Evolutionary conservation across 2,888 invertebrate genomes (phyloP), one percentile per base, ranked within the genome.

Genomic region (Linnaemya vulpina): DNA sequence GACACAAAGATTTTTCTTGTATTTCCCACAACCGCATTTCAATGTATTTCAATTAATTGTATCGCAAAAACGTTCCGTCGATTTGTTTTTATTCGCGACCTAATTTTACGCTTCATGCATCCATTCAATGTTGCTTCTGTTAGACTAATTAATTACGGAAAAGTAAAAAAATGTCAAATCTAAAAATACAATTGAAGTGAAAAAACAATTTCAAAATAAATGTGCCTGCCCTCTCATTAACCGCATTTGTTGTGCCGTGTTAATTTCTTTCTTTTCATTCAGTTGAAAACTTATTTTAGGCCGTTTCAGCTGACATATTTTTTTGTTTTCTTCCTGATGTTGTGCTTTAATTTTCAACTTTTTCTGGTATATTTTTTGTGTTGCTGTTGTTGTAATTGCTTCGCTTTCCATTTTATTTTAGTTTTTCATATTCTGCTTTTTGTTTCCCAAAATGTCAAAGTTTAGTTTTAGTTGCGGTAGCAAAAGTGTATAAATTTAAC

Each of bases 391-490:
- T 65, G 53, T 13, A 67, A 22, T 20, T 60, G 60, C 3, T 46
- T 38, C 15, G 38, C 49, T 65, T 38, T 43, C 0, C 3, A 3
- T 62, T 30, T n/a, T n/a, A n/a, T n/a, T n/a, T n/a, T n/a, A n/a
- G n/a, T n/a, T n/a, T n/a, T n/a, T n/a, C n/a, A n/a, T n/a, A n/a
- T 68, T 70, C 38, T 51, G 10, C 0, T 55, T 74, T 67, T 25
- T 38, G 62, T 46, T 49, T 49, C 38, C n/a, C n/a, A 76, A 70
- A 82, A 82, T 82, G 82, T 71, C 82, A 82, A 71, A 82, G 82
- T 82, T 82, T 55, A 82, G 65, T 49, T 20, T 82, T 40, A 25
- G 55, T 71, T 76, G 71, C 46, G 55, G 75, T 43, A 70, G 75
- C 71, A 82, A 30, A 30, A 82, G 22, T 71, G 46, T 51, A 17